A percentile compares a stretch with the other conserved stretches of the same genome.
These are phyloP conservation scores for Nymphicus hollandicus DNA, from an alignment of 2,113 vertebrate species.

Conservation along the genomic window DNA sequence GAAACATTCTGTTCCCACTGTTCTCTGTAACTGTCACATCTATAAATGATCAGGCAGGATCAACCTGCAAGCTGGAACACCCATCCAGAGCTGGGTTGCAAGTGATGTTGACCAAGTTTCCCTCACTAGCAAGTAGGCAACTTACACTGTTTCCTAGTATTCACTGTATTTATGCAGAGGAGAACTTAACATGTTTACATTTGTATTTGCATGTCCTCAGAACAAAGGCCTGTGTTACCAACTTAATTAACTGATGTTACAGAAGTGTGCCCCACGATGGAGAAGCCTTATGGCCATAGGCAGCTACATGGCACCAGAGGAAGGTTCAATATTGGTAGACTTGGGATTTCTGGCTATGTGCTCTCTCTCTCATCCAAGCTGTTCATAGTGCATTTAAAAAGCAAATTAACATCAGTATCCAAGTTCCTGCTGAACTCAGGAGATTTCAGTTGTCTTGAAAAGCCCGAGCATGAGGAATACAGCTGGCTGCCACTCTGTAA, in stretches of 20 bases:
- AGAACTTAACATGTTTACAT: not conserved
- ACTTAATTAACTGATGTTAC: not conserved
- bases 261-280: not conserved
- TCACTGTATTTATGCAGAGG: not conserved
- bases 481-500: not conserved
- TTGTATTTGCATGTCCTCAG: not conserved
- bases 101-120: not conserved
- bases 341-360: not conserved
- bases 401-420: not conserved
- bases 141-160: not conserved
- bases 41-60: not conserved
- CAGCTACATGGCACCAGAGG: not conserved
- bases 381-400: not conserved
- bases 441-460: not conserved
- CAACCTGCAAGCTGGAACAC: not conserved
- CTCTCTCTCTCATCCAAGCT: not conserved
- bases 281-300: not conserved
- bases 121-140: not conserved
- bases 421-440: not conserved
- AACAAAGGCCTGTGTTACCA: not conserved
- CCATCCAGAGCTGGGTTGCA: not conserved
- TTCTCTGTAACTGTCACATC: not conserved
- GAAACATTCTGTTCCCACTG: not conserved
- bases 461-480: not conserved
- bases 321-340: accelerated